Percentiles rank a stretch among this genome's conserved stretches.
Conservation (phyloP, 1,140 invertebrate species). For the Euura lappo region DNA sequence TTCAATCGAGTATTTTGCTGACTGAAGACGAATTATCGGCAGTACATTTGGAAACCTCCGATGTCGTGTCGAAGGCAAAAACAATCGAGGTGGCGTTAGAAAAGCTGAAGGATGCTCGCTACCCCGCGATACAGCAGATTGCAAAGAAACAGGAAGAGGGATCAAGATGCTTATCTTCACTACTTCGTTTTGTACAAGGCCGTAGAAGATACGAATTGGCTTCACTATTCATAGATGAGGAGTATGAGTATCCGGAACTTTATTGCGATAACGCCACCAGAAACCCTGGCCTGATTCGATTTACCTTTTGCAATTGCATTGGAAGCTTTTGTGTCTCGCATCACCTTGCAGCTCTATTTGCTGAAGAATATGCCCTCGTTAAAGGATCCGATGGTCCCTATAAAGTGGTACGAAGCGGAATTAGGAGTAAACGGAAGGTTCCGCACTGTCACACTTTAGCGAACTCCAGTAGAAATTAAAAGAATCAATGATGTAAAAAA, state of each 20-base stretch:
- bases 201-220: not conserved
- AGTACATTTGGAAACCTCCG: not conserved
- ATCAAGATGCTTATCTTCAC: not conserved
- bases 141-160: not conserved
- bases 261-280: not conserved
- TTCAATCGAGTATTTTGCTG: not conserved
- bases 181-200: not conserved
- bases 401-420: not conserved
- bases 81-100: not conserved
- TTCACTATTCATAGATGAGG: not conserved
- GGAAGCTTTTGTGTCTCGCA: not conserved
- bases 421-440: not conserved
- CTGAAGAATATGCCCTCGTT: not conserved
- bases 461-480: not conserved
- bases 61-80: not conserved
- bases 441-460: not conserved
- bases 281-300: not conserved
- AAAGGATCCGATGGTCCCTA: not conserved
- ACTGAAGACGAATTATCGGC: not conserved
- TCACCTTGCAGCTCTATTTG: not conserved
- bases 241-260: not conserved
- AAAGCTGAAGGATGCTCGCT: not conserved
- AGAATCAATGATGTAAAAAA: too few species aligned
- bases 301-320: slow-evolving; percentile 1
- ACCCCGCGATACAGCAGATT: not conserved